These are phyloP conservation scores for Propithecus coquereli DNA, from an alignment of 2,113 vertebrate genomes.

Conservation along the genomic window DNA sequence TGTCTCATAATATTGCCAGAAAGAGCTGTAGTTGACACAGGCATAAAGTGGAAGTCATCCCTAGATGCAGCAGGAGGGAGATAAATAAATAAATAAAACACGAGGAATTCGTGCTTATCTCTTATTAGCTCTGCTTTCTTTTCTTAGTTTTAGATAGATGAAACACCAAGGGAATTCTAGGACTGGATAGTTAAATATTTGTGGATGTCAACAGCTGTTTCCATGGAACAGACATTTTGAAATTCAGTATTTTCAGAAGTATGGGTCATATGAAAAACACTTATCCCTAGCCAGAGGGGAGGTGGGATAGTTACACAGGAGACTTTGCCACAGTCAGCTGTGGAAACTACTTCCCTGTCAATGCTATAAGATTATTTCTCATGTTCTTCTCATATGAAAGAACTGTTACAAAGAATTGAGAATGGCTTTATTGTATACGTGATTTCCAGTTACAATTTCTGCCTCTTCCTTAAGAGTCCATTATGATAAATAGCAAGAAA, in stretches of 20 bases:
- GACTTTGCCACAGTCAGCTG: conserved; percentile 5
- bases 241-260: conserved; percentile 59
- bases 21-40: not conserved
- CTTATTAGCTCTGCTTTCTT: conserved; percentile 49
- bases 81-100: conserved; percentile 32
- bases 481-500: conserved; percentile 14
- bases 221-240: conserved; percentile 44
- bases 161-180: conserved; percentile 56
- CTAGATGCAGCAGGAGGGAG: not conserved
- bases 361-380: not conserved
- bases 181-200: conserved; percentile 43
- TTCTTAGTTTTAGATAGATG: conserved; percentile 39
- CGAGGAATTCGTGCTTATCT: conserved; percentile 15
- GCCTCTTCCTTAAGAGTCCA: conserved; percentile 33
- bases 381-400: conserved; percentile 33
- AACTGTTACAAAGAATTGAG: not conserved
- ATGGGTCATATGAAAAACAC: not conserved
- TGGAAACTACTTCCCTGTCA: conserved; percentile 20
- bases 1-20: conserved; percentile 37
- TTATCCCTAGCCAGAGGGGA: not conserved
- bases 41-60: conserved; percentile 30
- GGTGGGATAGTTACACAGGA: not conserved
- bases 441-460: conserved; percentile 16
- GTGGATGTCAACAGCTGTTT: conserved; percentile 40
- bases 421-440: not conserved